Evolutionary conservation across 2,888 invertebrate species (phyloP), one percentile per base, ranked within the genome.

Genomic region (Ligdia adustata): DNA sequence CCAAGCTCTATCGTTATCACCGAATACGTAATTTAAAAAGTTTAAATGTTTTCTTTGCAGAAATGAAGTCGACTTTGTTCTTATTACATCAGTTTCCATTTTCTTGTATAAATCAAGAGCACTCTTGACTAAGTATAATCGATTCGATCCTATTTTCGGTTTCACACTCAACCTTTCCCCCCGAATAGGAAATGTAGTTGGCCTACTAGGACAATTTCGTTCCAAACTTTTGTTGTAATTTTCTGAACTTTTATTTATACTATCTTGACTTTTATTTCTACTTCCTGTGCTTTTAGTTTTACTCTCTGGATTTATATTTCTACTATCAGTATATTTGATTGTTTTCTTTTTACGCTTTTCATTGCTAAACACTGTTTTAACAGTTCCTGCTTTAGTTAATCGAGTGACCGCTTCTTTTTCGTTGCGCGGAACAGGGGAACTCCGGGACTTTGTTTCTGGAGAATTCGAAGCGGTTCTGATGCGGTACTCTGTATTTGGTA

Each of bases 11-110:
- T 49, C 55, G 6, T 47, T 55, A 26, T 72, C 69, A 4, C 73
- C 75, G 62, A 82, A 85, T 49, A 86, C 77, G 28, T 86, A 83
- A 52, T 75, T 67, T 33, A 78, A 68, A 11, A 77, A 60, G 50
- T 78, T 79, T 9, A 65, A 51, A 35, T 64, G 59, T 7, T 66
- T 55, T 31, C 49, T 59, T 20, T 59, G 42, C 12, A 81, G 50
- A 2, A 64, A 60, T 34, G 75, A 66, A 52, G 56, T 67, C 0
- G 85, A 84, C 58, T 75, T 78, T 0, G 69, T 64, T 60, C 62
- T 75, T 27, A 55, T 52, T 12, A 72, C 11, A 29, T 55, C 42
- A 12, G 64, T 27, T 31, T 57, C 48, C 44, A 55, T 55, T 14
- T 45, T 61, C n/a, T 38, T 58, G 2, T 63, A 44, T 29, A 73